Evolutionary conservation across 2,797 vertebrate species (phyloP).

Genomic region (Carcharodon carcharias): DNA sequence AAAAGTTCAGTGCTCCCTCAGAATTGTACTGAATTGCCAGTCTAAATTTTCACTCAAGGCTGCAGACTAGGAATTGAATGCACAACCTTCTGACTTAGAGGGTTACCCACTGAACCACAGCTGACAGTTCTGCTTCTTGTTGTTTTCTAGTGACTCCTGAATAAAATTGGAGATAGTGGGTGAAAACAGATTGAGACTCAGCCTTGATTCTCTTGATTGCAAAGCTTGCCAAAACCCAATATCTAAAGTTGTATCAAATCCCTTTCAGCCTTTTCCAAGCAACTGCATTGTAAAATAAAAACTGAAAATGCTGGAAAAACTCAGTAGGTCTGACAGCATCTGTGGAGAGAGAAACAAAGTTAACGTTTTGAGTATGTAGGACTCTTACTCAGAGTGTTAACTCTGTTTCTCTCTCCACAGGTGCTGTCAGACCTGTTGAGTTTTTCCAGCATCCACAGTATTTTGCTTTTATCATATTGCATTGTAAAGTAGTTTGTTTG

Average conservation of each 20-base stretch:
- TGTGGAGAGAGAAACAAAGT: no score
- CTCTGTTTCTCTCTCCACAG: no score
- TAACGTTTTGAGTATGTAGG: no score
- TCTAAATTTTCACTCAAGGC: background rate
- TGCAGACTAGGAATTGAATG: background rate
- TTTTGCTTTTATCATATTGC: no score
- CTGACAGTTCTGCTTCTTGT: no score
- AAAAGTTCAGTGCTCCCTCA: background rate
- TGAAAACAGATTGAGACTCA: background rate
- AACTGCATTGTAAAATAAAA: background rate
- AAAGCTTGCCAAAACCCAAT: background rate
- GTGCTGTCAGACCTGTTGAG: no score
- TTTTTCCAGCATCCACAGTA: no score
- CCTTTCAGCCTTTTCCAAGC: background rate
- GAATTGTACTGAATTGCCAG: background rate
- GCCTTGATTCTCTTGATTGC: background rate
- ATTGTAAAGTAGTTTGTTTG: no score
- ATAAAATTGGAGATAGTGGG: background rate
- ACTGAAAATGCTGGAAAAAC: no score
- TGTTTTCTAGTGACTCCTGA: background rate
- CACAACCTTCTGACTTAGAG: background rate
- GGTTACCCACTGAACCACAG: background rate
- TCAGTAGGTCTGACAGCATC: no score
- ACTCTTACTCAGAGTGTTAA: no score
- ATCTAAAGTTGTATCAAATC: background rate